phyloP scores from a whole-genome alignment of 2,888 invertebrate genomes.

The Lordiphosa andalusiaca region DNA sequence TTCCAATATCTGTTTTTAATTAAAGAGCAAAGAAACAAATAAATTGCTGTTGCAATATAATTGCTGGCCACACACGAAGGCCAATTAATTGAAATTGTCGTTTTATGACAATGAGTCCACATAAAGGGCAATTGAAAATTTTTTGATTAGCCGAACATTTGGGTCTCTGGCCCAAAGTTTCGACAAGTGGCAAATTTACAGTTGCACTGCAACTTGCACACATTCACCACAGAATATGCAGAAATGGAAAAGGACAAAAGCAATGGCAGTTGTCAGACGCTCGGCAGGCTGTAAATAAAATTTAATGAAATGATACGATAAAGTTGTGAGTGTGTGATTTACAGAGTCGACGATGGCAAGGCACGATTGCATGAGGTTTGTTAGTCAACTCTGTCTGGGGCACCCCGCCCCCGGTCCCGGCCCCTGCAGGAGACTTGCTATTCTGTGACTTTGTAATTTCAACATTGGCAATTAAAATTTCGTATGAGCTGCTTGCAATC shows the following conservation, averaged over 20 bases:
- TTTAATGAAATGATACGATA: constrained; percentile 68
- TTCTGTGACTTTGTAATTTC: constrained; percentile 61
- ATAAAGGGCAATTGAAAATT: constrained; percentile 50
- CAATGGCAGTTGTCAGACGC: constrained; percentile 22
- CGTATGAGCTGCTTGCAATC: constrained; percentile 76
- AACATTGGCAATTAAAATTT: constrained; percentile 77
- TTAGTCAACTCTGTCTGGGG: constrained; percentile 45
- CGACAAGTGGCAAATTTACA: constrained; percentile 39
- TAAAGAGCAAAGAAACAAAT: background rate
- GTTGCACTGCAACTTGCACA: constrained; percentile 22
- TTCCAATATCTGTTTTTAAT: background rate
- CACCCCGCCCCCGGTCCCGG: constrained; percentile 3
- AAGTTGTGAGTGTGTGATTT: constrained; percentile 70
- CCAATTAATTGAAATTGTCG: constrained; percentile 61
- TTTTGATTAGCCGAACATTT: constrained; percentile 42
- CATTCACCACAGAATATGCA: constrained; percentile 15
- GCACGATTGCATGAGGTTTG: constrained; percentile 53
- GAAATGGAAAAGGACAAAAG: constrained; percentile 20
- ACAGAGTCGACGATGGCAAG: constrained; percentile 44
- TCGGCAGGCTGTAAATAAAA: constrained; percentile 67
- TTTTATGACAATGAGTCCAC: constrained; percentile 32
- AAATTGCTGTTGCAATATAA: constrained; percentile 5
- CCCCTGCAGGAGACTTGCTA: constrained; percentile 14
- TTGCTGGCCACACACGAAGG: constrained; percentile 18
- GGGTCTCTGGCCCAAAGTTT: constrained; percentile 22